These are phyloP conservation scores for Thalassaphorura encarpata DNA, from an alignment of 1,140 invertebrate species.

Conservation along the genomic window DNA sequence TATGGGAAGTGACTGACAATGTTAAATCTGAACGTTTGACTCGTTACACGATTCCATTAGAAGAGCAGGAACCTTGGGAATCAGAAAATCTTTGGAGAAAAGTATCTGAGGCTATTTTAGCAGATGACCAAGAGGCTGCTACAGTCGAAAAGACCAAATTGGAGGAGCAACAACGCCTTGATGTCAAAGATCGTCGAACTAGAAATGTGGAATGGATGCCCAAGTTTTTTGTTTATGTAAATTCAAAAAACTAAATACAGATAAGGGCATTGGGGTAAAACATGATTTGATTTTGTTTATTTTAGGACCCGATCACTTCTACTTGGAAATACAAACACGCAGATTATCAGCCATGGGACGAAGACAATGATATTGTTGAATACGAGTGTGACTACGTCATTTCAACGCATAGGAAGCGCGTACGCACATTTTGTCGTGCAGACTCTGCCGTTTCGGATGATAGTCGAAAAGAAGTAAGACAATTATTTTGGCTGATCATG, in stretches of 20 bases:
- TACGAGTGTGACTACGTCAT: constrained; percentile 52
- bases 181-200: constrained; percentile 53
- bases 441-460: constrained; percentile 30
- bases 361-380: constrained; percentile 66
- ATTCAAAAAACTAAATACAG: background rate
- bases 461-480: too few relatives aligned
- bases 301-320: background rate
- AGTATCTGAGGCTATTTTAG: constrained; percentile 67
- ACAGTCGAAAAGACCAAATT: constrained; percentile 81
- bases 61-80: constrained; percentile 66
- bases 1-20: constrained; percentile 62
- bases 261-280: background rate
- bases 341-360: constrained; percentile 68
- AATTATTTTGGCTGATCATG: too few relatives aligned
- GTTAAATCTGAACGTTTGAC: constrained; percentile 59
- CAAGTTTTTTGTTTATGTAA: constrained; percentile 56
- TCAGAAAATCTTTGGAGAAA: constrained; percentile 76
- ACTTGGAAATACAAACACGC: constrained; percentile 67
- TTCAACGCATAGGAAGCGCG: constrained; percentile 42
- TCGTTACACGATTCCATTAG: constrained; percentile 65
- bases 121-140: constrained; percentile 68
- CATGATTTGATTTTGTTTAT: background rate
- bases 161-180: constrained; percentile 71
- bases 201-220: constrained; percentile 55
- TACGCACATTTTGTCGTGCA: constrained; percentile 37